Evolutionary conservation across 2,888 invertebrate genomes (phyloP).

Genomic region (Lasius fuliginosus): DNA sequence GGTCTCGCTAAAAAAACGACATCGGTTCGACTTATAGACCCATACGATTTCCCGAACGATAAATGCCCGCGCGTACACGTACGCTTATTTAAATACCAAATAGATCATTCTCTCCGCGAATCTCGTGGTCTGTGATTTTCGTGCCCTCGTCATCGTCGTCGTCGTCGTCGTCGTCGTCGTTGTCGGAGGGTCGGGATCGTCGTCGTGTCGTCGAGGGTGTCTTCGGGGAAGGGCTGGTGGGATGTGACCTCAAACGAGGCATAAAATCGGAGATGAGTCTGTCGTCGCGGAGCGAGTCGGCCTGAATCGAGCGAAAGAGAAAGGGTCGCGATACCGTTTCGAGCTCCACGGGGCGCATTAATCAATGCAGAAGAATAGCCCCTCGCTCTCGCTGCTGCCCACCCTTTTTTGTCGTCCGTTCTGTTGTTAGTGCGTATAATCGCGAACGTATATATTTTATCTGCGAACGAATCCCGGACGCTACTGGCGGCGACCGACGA

Average conservation of each 20-base stretch:
- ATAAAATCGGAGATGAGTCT: slow-evolving; percentile 79
- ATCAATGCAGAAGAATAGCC: slow-evolving; percentile 76
- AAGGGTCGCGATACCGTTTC: slow-evolving; percentile 70
- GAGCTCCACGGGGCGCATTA: slow-evolving; percentile 72
- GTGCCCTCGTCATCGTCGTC: slow-evolving; percentile 51
- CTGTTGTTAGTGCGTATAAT: slow-evolving; percentile 59
- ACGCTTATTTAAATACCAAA: slow-evolving; percentile 78
- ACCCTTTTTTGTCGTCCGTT: slow-evolving; percentile 47
- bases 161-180: slow-evolving; percentile 37
- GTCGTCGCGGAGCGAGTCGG: slow-evolving; percentile 72
- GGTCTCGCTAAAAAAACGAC: slow-evolving; percentile 55
- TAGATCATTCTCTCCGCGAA: slow-evolving; percentile 69
- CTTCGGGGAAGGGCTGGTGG: slow-evolving; percentile 51
- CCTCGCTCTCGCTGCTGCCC: slow-evolving; percentile 26
- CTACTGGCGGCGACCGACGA: slow-evolving; percentile 26
- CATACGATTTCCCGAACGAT: slow-evolving; percentile 50
- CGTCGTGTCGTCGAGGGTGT: slow-evolving; percentile 40
- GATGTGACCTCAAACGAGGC: slow-evolving; percentile 76
- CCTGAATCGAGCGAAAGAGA: slow-evolving; percentile 19
- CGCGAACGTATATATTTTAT: slow-evolving; percentile 58
- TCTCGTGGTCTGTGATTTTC: slow-evolving; percentile 76
- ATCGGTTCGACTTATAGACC: slow-evolving; percentile 59
- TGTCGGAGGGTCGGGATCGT: slow-evolving; percentile 56
- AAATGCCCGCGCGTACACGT: slow-evolving; percentile 48
- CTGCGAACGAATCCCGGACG: slow-evolving; percentile 28